A percentile compares a stretch with the other conserved stretches of the same genome.
phyloP scores from a whole-genome alignment of 2,888 invertebrate genomes.

The Nycteola revayana region DNA sequence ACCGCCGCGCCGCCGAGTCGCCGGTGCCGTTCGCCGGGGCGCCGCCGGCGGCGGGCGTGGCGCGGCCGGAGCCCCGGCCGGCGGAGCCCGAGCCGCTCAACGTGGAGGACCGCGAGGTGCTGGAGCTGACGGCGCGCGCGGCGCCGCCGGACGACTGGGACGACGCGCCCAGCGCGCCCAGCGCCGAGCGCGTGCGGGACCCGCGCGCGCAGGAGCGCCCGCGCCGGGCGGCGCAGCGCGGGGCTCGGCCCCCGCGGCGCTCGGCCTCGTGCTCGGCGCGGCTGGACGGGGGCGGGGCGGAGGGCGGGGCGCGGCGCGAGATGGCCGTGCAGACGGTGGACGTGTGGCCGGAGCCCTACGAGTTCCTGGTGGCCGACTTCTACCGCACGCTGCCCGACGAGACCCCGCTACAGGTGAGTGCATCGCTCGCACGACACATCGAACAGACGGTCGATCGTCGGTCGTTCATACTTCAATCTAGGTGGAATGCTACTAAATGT shows the following conservation, averaged over 20 bases:
- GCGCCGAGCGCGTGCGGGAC: slow-evolving; percentile 22
- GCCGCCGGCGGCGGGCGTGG: slow-evolving; percentile 58
- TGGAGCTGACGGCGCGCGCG: slow-evolving; percentile 72
- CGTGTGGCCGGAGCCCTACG: slow-evolving; percentile 87
- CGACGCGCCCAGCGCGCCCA: slow-evolving; percentile 17
- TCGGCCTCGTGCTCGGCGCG: slow-evolving; percentile 26
- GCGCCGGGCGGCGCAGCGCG: slow-evolving; percentile 17
- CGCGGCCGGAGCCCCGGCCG: slow-evolving; percentile 46
- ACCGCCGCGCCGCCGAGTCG: slow-evolving; percentile 69
- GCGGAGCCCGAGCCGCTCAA: slow-evolving; percentile 41
- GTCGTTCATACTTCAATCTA: too few relatives aligned
- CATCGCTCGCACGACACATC: background rate
- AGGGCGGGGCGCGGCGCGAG: slow-evolving; percentile 11
- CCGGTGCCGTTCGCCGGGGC: slow-evolving; percentile 68
- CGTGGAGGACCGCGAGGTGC: slow-evolving; percentile 53
- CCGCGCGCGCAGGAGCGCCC: slow-evolving; percentile 23
- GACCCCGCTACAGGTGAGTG: slow-evolving; percentile 39
- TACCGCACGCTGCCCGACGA: slow-evolving; percentile 67
- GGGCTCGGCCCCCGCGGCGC: slow-evolving; percentile 16
- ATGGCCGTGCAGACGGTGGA: slow-evolving; percentile 85
- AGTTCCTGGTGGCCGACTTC: slow-evolving; percentile 87
- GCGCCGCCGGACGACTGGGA: slow-evolving; percentile 32
- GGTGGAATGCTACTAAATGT: too few relatives aligned
- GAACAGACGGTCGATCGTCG: background rate
- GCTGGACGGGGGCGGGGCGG: slow-evolving; percentile 29